A percentile compares a stretch with the other conserved stretches of the same genome.
Evolutionary conservation across 2,888 invertebrate species (phyloP).

Genomic region (Clepsis dumicolana): DNA sequence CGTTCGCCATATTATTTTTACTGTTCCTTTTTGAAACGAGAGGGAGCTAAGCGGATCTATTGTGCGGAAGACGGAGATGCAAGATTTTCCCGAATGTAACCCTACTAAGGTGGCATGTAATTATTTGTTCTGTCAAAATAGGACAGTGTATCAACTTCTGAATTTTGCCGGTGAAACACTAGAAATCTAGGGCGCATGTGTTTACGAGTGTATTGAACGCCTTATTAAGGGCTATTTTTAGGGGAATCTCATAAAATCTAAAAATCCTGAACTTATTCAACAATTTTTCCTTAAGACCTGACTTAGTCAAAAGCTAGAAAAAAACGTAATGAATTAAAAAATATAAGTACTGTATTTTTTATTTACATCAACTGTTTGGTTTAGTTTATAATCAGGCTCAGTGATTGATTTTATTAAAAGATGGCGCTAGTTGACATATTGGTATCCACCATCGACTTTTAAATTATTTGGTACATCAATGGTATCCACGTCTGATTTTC

Average conservation of each 20-base stretch:
- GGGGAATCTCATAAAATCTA: slow-evolving; percentile 51
- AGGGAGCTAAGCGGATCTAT: slow-evolving; percentile 46
- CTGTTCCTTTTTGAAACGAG: slow-evolving; percentile 58
- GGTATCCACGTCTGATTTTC: no score
- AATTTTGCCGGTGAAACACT: slow-evolving; percentile 49
- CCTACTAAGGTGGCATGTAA: slow-evolving; percentile 55
- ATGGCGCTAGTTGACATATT: slow-evolving; percentile 5
- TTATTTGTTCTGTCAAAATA: slow-evolving; percentile 34
- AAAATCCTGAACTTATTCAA: slow-evolving; percentile 41
- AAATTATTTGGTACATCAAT: no score
- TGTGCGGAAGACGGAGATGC: slow-evolving; percentile 54
- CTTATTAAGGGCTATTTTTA: slow-evolving; percentile 74
- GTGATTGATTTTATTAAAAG: slow-evolving; percentile 2
- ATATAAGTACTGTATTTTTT: no score
- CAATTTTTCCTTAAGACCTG: slow-evolving; percentile 15
- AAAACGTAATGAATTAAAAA: background rate
- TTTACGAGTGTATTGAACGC: slow-evolving; percentile 80
- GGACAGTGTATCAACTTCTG: slow-evolving; percentile 48
- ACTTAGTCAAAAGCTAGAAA: slow-evolving; percentile 6
- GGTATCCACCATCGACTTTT: background rate
- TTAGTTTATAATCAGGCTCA: background rate
- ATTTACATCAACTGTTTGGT: no score
- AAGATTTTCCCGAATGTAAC: slow-evolving; percentile 50
- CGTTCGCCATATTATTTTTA: slow-evolving; percentile 74
- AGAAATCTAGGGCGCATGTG: slow-evolving; percentile 75